Evolutionary conservation across 2,113 vertebrate genomes (phyloP), one percentile per base, ranked within the genome.

Genomic region (Phyllostomus hastatus): DNA sequence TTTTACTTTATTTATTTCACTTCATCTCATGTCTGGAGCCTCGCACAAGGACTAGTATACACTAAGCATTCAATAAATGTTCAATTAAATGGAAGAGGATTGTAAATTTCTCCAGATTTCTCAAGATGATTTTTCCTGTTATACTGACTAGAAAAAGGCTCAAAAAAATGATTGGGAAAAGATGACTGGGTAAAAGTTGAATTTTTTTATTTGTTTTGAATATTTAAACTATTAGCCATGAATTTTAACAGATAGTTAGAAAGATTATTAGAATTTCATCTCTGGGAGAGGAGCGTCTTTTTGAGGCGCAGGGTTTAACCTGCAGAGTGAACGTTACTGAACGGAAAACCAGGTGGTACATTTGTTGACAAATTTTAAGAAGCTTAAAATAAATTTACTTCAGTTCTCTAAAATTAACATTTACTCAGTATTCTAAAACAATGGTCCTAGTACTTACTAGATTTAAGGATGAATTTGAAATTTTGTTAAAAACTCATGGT

Each of bases 211-310:
- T 85, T 91, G 35, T 73, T 82, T 73, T 91, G 26, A 91, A 66
- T 94, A 95, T 85, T 94, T 91, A 57, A 87, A 76, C 38, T 43
- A 43, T n/a, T 75, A 31, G 17, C 52, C 88, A 38, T 92, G 70
- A 97, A 82, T 94, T 96, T 93, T 94, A 78, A 78, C 85, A 91
- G 70, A 82, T 7, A 79, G 26, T 43, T 88, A 67, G 79, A 31
- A 91, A 82, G 92, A 28, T 61, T 28, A 75, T 66, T 35, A 88
- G 50, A 80, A 31, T 94, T 87, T 94, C 81, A 80, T 84, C 48
- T 83, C 69, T 75, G 24, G 73, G 33, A 67, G 19, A 86, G 72
- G 20, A 93, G 43, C 4, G 69, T 46, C 81, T 64, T 93, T 95
- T 83, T 48, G 26, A 82, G 33, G 75, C 3, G 5, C 4, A 35